Percentiles rank a stretch among this genome's conserved stretches.
These are phyloP conservation scores for Sminthurinus signatus DNA, from an alignment of 1,140 invertebrate genomes.

Conservation along the genomic window DNA sequence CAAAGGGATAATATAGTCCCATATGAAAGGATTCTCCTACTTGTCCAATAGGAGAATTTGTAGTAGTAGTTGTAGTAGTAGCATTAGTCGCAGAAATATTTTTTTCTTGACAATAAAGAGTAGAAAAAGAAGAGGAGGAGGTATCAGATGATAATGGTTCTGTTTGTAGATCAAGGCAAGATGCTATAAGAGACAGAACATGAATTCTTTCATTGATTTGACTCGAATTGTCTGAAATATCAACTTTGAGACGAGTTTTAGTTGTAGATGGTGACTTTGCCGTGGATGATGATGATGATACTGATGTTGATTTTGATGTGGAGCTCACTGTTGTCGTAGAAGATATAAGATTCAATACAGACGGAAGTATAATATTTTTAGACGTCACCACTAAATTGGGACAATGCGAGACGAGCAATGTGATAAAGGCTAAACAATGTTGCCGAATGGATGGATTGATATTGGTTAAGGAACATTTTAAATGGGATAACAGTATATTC, in stretches of 20 bases:
- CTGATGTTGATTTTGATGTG: neutral
- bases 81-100: no score
- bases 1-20: constrained; percentile 16
- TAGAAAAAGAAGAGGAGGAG: neutral
- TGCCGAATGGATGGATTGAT: constrained; percentile 24
- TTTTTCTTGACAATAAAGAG: neutral
- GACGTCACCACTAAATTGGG: constrained; percentile 26
- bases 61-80: neutral
- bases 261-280: neutral
- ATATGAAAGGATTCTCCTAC: neutral
- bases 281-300: neutral
- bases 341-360: constrained; percentile 27
- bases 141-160: neutral
- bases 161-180: constrained; percentile 21
- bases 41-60: neutral
- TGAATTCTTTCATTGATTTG: constrained; percentile 20
- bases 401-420: constrained; percentile 24
- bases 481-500: constrained; percentile 30
- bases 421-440: constrained; percentile 25
- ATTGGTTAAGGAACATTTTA: constrained; percentile 36
- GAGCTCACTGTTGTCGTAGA: neutral
- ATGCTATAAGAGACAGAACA: constrained; percentile 21
- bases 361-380: constrained; percentile 25
- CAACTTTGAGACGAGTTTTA: constrained; percentile 25
- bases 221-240: constrained; percentile 29